These are phyloP conservation scores for Caerostris darwini DNA, from an alignment of 1,140 invertebrate species.

Conservation along the genomic window DNA sequence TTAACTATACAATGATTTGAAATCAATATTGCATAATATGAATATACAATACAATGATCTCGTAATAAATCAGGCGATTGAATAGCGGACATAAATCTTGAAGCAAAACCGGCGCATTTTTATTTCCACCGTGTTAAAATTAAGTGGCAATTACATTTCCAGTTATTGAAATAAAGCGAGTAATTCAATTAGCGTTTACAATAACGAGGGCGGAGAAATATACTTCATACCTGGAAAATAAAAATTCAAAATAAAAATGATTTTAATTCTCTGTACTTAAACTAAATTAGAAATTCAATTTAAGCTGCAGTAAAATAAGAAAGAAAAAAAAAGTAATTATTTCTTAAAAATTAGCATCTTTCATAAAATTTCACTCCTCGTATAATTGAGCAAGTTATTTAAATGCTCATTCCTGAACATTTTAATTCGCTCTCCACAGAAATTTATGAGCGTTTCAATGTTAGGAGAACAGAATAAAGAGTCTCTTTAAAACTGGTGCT, in stretches of 20 bases:
- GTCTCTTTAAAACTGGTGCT: background rate
- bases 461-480: background rate
- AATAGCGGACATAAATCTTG: no score
- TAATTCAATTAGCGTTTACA: background rate
- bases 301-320: background rate
- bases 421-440: background rate
- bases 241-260: background rate
- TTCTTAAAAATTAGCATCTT: background rate
- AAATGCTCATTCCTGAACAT: conserved; percentile 28
- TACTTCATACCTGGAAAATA: background rate
- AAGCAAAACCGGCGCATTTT: no score
- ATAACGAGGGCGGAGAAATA: background rate
- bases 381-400: conserved; percentile 35
- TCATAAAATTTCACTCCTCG: background rate
- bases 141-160: no score
- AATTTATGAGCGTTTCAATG: background rate
- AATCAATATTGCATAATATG: no score
- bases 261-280: background rate
- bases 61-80: no score
- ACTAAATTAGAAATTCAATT: conserved; percentile 16
- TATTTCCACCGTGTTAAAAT: no score
- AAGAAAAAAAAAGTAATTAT: conserved; percentile 34
- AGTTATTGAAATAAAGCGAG: no score
- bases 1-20: no score
- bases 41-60: no score